Percentiles rank a stretch among this genome's conserved stretches.
Evolutionary conservation across 2,113 vertebrate genomes (phyloP).

Genomic region (Xiphophorus hellerii): DNA sequence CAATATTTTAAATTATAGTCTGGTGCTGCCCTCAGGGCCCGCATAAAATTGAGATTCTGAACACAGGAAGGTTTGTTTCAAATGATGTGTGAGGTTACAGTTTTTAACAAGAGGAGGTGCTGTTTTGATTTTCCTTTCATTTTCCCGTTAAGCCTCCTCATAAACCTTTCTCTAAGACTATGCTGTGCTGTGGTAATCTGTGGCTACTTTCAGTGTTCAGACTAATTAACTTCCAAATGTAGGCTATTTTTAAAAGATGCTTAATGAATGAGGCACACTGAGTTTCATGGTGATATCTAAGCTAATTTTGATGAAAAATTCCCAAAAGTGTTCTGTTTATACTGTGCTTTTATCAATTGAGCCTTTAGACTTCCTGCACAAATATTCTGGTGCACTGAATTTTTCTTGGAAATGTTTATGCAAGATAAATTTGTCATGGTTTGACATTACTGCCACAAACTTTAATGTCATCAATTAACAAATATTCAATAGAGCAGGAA

Average conservation of each 20-base stretch:
- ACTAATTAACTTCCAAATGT: not conserved
- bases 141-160: not conserved
- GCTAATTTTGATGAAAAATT: not conserved
- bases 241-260: not conserved
- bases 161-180: not conserved
- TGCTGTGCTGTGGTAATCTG: not conserved
- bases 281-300: not conserved
- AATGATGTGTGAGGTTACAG: not conserved
- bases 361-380: not conserved
- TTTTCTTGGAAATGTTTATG: not conserved
- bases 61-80: not conserved
- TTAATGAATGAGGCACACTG: not conserved
- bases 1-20: not conserved
- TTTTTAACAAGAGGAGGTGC: not conserved
- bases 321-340: not conserved
- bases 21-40: not conserved
- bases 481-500: no score
- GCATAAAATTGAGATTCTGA: conserved; percentile 5
- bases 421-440: no score
- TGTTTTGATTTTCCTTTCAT: not conserved
- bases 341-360: no score
- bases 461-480: no score
- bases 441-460: no score
- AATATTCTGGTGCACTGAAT: conserved; percentile 3
- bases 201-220: not conserved